Conservation (phyloP, 2,888 invertebrate genomes). For the Adela reaumurella region DNA sequence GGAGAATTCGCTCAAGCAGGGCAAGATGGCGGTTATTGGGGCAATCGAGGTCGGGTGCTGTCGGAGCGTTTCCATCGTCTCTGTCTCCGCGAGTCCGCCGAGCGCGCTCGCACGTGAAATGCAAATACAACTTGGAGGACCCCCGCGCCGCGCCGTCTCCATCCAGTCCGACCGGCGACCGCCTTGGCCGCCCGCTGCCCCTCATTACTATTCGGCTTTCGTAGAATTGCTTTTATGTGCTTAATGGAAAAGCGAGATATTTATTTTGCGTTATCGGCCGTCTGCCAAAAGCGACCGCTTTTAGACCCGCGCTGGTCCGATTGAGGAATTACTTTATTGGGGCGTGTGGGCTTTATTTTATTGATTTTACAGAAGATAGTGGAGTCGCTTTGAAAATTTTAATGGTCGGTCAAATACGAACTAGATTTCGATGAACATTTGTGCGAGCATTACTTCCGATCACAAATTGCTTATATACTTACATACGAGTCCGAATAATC, state of each 20-base stretch:
- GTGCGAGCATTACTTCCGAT: too few relatives aligned
- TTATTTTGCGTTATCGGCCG: slow-evolving; percentile 36
- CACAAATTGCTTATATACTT: too few relatives aligned
- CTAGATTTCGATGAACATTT: too few relatives aligned
- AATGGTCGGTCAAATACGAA: too few relatives aligned
- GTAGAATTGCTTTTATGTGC: slow-evolving; percentile 51
- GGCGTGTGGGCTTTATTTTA: too few relatives aligned
- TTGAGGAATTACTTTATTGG: too few relatives aligned
- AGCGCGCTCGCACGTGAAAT: slow-evolving; percentile 15
- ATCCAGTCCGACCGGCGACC: too few relatives aligned
- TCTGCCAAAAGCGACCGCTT: slow-evolving; percentile 9
- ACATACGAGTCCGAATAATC: too few relatives aligned
- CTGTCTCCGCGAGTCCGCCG: background rate
- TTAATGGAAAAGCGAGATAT: slow-evolving; percentile 31
- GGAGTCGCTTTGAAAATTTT: too few relatives aligned
- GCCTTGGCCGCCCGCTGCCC: slow-evolving; percentile 19
- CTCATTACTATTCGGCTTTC: slow-evolving; percentile 53
- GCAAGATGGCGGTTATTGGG: slow-evolving; percentile 45
- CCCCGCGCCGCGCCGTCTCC: slow-evolving; percentile 14
- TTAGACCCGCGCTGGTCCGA: too few relatives aligned
- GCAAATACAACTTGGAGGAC: slow-evolving; percentile 48
- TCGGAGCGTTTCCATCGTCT: slow-evolving; percentile 14
- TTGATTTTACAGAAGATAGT: too few relatives aligned
- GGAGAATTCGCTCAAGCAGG: too few relatives aligned
- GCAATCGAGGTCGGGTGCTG: slow-evolving; percentile 32